Conservation (phyloP, 2,797 vertebrate species). For the Poecilia velifera region DNA sequence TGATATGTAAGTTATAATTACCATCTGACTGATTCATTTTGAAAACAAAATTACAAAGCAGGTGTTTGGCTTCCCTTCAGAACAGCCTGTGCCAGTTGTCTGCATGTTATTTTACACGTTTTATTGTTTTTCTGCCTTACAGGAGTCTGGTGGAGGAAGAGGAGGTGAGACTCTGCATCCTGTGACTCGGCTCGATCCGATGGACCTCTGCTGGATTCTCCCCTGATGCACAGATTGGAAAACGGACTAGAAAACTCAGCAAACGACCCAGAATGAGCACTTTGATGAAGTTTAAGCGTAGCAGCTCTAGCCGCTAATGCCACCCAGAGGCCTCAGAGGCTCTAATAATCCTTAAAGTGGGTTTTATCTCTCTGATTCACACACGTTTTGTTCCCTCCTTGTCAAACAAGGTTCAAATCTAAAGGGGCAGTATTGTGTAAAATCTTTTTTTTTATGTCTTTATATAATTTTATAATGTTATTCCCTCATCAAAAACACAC, state of each 20-base stretch:
- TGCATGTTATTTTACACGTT: neutral
- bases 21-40: neutral
- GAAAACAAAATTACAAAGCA: neutral
- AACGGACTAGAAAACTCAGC: slow-evolving; percentile 41
- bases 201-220: slow-evolving; percentile 13
- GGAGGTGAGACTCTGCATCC: slow-evolving; percentile 71
- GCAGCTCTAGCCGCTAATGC: slow-evolving; percentile 64
- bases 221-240: slow-evolving; percentile 44
- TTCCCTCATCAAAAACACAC: no score
- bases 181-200: slow-evolving; percentile 41
- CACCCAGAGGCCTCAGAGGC: slow-evolving; percentile 63
- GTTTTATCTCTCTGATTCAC: slow-evolving; percentile 64
- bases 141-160: slow-evolving; percentile 82
- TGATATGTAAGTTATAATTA: neutral
- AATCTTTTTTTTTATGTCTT: no score
- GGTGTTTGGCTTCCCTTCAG: neutral
- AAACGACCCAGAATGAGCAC: slow-evolving; percentile 40
- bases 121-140: slow-evolving; percentile 27
- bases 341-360: slow-evolving; percentile 61
- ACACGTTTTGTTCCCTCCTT: slow-evolving; percentile 50
- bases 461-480: no score
- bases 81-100: neutral
- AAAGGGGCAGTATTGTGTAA: neutral
- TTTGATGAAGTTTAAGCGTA: slow-evolving; percentile 32
- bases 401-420: slow-evolving; percentile 35